Percentiles rank a stretch among this genome's conserved stretches.
Conservation (phyloP, 1,140 invertebrate species). For the Papilio xuthus region DNA sequence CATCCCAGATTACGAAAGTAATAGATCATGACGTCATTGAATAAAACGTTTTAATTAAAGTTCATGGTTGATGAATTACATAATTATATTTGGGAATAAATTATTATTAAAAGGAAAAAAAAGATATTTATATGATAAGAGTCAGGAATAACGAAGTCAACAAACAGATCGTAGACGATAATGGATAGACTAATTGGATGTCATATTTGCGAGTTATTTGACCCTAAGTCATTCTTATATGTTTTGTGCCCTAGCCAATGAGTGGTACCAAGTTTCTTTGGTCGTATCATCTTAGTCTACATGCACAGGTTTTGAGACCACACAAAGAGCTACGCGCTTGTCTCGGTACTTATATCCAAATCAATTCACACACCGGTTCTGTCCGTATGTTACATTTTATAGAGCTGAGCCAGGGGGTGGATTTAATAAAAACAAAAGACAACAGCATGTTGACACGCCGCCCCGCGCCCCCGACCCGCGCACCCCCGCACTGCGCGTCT, state of each 20-base stretch:
- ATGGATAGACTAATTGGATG: no score
- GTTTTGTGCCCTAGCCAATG: no score
- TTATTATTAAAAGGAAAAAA: neutral
- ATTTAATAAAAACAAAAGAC: conserved; percentile 75
- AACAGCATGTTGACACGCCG: conserved; percentile 64
- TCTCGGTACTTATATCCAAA: neutral
- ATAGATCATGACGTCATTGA: neutral
- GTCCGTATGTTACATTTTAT: conserved; percentile 13
- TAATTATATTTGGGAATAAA: neutral
- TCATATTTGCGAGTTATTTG: no score
- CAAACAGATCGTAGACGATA: neutral
- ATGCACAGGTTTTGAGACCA: neutral
- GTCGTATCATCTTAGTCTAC: no score
- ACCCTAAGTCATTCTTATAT: no score
- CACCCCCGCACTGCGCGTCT: conserved; percentile 62
- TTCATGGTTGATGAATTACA: neutral
- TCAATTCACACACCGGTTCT: neutral
- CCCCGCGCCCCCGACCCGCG: conserved; percentile 29
- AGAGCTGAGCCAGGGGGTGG: conserved; percentile 41
- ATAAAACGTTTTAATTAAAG: neutral
- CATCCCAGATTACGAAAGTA: neutral
- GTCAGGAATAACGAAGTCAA: neutral
- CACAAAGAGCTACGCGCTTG: neutral
- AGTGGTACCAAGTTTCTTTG: no score
- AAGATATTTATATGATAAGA: neutral